Conservation (phyloP, 2,113 vertebrate species). For the Euleptes europaea region DNA sequence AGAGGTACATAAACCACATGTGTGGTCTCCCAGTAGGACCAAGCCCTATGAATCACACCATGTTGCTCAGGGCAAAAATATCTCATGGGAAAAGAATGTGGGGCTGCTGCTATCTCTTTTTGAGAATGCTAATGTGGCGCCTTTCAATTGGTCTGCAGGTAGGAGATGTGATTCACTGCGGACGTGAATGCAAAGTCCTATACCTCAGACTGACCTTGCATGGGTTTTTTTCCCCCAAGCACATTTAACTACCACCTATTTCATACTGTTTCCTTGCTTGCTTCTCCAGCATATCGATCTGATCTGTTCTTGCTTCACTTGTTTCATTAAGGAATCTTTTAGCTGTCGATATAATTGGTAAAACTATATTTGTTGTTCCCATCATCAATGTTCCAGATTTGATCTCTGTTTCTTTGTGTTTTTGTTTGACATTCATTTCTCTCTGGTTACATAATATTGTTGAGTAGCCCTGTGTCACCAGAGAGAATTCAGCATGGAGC, state of each 20-base stretch:
- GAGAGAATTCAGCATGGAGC: too few species aligned
- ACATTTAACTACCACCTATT: neutral
- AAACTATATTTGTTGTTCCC: neutral
- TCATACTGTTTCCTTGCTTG: neutral
- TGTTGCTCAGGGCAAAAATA: constrained; percentile 49
- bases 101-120: constrained; percentile 21
- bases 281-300: neutral
- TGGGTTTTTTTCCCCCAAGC: neutral
- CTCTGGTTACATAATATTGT: too few species aligned
- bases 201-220: fast-evolving
- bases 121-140: constrained; percentile 64
- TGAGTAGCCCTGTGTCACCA: too few species aligned
- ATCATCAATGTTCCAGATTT: neutral
- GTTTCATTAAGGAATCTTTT: neutral
- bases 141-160: constrained; percentile 38
- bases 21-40: constrained; percentile 43
- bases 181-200: neutral
- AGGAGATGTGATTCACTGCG: neutral
- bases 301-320: neutral
- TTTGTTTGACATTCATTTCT: neutral
- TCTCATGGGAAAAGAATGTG: constrained; percentile 38
- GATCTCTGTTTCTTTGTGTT: neutral
- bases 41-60: constrained; percentile 58
- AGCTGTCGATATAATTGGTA: neutral
- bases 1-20: constrained; percentile 37